Percentiles rank a stretch among this genome's conserved stretches.
Conservation (phyloP, 92 coral and sea anemone species). For the Porites rus region DNA sequence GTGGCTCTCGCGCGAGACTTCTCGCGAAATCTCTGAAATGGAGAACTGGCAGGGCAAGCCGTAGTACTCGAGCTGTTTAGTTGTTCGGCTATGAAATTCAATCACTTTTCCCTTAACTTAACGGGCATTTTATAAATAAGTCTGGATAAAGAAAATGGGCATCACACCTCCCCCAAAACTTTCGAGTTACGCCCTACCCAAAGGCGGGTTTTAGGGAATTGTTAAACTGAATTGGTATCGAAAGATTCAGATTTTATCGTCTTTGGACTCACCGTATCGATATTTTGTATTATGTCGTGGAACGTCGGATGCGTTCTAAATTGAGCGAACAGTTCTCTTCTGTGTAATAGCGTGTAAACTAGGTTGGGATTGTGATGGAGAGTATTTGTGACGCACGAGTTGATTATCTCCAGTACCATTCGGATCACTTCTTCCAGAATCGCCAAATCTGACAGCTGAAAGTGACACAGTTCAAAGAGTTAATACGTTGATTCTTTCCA, state of each 20-base stretch:
- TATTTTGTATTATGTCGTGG: slow-evolving; percentile 97
- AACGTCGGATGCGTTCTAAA: slow-evolving; percentile 95
- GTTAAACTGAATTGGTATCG: background rate
- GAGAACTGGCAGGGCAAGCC: no score
- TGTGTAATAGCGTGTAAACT: slow-evolving; percentile 93
- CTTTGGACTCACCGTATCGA: slow-evolving; percentile 86
- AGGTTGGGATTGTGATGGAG: slow-evolving; percentile 98
- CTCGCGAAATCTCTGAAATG: no score
- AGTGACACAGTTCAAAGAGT: background rate
- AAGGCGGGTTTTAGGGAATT: no score
- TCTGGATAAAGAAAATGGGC: no score
- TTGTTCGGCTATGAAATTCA: no score
- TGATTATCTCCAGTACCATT: slow-evolving; percentile 97
- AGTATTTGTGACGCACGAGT: slow-evolving; percentile 98
- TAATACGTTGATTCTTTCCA: no score
- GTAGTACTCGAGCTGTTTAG: no score
- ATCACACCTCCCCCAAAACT: no score
- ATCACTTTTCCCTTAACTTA: no score
- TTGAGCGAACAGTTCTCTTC: slow-evolving; percentile 98
- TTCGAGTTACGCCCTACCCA: no score
- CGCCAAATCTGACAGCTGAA: slow-evolving; percentile 92
- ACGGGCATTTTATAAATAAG: no score
- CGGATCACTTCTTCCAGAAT: slow-evolving; percentile 97
- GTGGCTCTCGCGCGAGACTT: no score
- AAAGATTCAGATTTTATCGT: background rate